phyloP scores from a whole-genome alignment of 1,140 invertebrate species.

The Hydropsyche tenuis region DNA sequence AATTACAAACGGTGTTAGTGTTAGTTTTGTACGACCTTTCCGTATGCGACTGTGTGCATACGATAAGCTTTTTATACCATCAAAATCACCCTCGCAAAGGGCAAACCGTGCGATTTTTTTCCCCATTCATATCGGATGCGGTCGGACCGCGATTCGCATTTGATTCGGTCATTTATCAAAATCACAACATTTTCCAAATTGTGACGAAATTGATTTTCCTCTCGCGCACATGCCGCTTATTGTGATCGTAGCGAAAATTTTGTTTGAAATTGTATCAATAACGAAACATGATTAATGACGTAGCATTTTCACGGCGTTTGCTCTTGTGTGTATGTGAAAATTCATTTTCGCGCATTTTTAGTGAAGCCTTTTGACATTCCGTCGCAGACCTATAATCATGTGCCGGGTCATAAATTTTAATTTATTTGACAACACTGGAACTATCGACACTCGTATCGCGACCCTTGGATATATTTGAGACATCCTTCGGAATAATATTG shows the following conservation, averaged over 20 bases:
- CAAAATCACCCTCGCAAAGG: neutral
- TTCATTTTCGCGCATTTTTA: neutral
- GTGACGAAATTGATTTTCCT: constrained; percentile 24
- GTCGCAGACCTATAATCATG: too few species aligned
- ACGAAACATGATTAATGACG: constrained; percentile 24
- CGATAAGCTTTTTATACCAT: neutral
- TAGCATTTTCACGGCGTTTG: neutral
- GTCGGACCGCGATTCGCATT: neutral
- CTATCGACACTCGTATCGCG: too few species aligned
- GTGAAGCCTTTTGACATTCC: neutral
- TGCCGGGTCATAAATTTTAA: too few species aligned
- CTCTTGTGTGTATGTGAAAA: neutral
- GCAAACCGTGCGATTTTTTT: neutral
- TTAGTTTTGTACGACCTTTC: constrained; percentile 7
- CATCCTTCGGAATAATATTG: too few species aligned
- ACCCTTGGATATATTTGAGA: too few species aligned
- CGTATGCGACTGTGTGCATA: neutral
- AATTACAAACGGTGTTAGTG: constrained; percentile 6
- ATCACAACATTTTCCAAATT: constrained; percentile 5
- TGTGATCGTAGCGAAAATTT: constrained; percentile 4
- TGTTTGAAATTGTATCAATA: constrained; percentile 19
- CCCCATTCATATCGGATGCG: neutral
- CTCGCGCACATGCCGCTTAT: neutral
- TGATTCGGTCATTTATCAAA: constrained; percentile 14
- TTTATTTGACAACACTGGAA: too few species aligned